Conservation (phyloP, 2,888 invertebrate genomes). For the Entomobrya multifasciata region DNA sequence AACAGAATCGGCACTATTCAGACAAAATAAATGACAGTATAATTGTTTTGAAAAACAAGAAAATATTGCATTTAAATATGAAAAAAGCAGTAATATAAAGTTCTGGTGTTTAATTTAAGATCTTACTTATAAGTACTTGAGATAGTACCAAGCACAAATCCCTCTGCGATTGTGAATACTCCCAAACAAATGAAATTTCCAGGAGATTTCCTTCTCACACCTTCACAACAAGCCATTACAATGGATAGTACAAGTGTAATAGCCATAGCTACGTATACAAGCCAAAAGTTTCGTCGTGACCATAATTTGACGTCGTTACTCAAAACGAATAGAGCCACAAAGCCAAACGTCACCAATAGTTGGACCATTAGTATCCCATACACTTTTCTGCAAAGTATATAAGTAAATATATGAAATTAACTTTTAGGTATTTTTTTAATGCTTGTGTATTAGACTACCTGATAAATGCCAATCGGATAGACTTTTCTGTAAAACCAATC, state of each 20-base stretch:
- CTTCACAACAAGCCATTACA: conserved; percentile 87
- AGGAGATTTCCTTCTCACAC: conserved; percentile 91
- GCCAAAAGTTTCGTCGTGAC: conserved; percentile 52
- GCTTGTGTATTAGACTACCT: too few relatives aligned
- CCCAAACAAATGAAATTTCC: conserved; percentile 93
- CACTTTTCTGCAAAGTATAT: too few relatives aligned
- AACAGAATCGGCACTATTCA: conserved; percentile 80
- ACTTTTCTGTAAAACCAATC: conserved; percentile 54
- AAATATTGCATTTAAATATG: background rate
- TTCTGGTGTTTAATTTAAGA: too few relatives aligned
- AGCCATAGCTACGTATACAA: conserved; percentile 66
- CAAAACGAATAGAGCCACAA: conserved; percentile 89
- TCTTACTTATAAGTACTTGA: conserved; percentile 82
- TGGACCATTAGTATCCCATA: conserved; percentile 92
- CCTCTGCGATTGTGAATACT: conserved; percentile 92
- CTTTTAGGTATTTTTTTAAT: too few relatives aligned
- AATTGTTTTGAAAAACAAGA: conserved; percentile 86
- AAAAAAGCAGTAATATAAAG: background rate
- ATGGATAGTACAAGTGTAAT: conserved; percentile 75
- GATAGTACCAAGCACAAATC: conserved; percentile 89
- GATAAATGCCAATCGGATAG: conserved; percentile 74
- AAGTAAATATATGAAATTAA: too few relatives aligned
- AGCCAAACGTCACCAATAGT: conserved; percentile 88
- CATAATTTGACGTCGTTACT: conserved; percentile 70
- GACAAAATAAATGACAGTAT: too few relatives aligned